Conservation (phyloP, 1,140 invertebrate species). For the Tetramorium simillimum region DNA sequence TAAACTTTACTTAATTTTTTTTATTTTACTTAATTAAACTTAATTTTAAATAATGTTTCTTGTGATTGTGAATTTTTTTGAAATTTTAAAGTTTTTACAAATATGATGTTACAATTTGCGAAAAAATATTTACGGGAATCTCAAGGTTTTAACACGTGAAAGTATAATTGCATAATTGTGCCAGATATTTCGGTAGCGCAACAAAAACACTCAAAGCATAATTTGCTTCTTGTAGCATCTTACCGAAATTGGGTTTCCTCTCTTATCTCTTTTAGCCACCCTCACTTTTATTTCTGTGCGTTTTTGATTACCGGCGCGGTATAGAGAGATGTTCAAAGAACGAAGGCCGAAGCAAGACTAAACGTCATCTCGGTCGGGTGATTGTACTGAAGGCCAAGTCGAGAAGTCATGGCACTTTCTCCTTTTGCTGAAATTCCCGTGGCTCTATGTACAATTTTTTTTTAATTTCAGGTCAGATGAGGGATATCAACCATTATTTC, state of each 20-base stretch:
- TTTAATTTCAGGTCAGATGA: not conserved
- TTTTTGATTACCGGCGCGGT: not conserved
- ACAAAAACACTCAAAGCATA: not conserved
- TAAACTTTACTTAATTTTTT: not conserved
- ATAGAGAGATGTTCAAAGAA: not conserved
- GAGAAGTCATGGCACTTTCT: slow-evolving; percentile 77
- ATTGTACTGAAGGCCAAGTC: slow-evolving; percentile 47
- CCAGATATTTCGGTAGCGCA: not conserved
- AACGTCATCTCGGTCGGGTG: slow-evolving; percentile 22
- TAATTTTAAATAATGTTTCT: not conserved
- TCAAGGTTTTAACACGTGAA: not conserved
- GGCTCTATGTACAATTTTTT: not conserved
- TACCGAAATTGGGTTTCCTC: not conserved
- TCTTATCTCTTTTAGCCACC: not conserved
- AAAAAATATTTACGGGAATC: slow-evolving; percentile 6
- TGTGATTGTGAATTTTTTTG: not conserved
- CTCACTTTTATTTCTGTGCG: not conserved
- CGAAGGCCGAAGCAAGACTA: slow-evolving; percentile 61
- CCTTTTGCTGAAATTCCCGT: slow-evolving; percentile 25
- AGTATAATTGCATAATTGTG: not conserved
- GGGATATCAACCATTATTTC: not conserved
- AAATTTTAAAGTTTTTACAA: not conserved
- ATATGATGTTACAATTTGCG: not conserved
- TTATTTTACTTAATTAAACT: too few species aligned
- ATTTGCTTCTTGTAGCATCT: not conserved